Evolutionary conservation across 2,113 vertebrate genomes (phyloP).

Genomic region (Sinocyclocheilus maitianheensis): DNA sequence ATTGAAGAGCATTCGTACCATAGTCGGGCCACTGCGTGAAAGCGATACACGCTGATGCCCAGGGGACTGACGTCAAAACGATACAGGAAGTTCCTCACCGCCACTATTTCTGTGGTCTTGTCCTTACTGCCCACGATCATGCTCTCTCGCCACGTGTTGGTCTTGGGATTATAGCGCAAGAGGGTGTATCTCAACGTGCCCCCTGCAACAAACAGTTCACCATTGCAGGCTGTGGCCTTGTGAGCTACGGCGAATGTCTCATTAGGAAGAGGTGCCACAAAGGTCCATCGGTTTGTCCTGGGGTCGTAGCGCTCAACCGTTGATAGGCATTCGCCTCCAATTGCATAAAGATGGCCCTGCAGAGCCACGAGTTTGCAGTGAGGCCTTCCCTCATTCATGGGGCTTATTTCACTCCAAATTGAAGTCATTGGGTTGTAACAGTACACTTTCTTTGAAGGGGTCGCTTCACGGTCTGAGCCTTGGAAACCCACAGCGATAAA

Average conservation of each 20-base stretch:
- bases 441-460: slow-evolving; percentile 85
- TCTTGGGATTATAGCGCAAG: slow-evolving; percentile 78
- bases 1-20: slow-evolving; percentile 85
- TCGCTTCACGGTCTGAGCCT: slow-evolving; percentile 62
- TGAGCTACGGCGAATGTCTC: slow-evolving; percentile 91
- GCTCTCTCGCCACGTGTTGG: slow-evolving; percentile 77
- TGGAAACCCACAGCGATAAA: slow-evolving; percentile 87
- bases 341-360: slow-evolving; percentile 86
- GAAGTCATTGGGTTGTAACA: slow-evolving; percentile 89
- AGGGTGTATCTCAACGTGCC: slow-evolving; percentile 84
- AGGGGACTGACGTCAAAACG: slow-evolving; percentile 84
- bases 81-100: slow-evolving; percentile 81
- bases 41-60: slow-evolving; percentile 84
- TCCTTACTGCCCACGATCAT: slow-evolving; percentile 71
- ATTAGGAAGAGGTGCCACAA: slow-evolving; percentile 81
- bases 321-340: slow-evolving; percentile 89
- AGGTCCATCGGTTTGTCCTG: slow-evolving; percentile 84
- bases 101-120: slow-evolving; percentile 81
- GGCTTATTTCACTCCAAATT: slow-evolving; percentile 88
- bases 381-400: slow-evolving; percentile 87
- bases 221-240: slow-evolving; percentile 77
- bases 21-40: slow-evolving; percentile 78
- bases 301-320: slow-evolving; percentile 91
- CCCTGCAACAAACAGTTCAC: slow-evolving; percentile 86
- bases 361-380: slow-evolving; percentile 88